phyloP scores from a whole-genome alignment of 2,797 vertebrate species.

The Diplodus sargus region DNA sequence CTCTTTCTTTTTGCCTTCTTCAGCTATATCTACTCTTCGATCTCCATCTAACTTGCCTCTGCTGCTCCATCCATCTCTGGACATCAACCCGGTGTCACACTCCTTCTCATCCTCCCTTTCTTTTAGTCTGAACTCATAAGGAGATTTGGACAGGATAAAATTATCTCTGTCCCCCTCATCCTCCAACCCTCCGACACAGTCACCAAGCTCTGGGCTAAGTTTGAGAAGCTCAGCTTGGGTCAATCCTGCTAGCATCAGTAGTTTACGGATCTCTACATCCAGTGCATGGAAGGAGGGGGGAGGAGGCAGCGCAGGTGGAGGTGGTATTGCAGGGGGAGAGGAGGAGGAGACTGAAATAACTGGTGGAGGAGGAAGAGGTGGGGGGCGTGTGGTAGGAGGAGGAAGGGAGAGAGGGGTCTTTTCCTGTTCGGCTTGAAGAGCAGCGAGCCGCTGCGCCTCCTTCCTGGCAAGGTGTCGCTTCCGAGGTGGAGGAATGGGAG shows the following conservation, averaged over 20 bases:
- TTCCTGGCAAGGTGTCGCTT: conserved; percentile 80
- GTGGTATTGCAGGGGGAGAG: conserved; percentile 79
- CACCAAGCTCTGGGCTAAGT: conserved; percentile 86
- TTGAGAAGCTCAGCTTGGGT: conserved; percentile 88
- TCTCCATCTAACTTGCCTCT: conserved; percentile 53
- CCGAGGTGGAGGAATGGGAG: conserved; percentile 70
- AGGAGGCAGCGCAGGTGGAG: conserved; percentile 71
- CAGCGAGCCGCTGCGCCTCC: conserved; percentile 76
- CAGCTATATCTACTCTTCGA: conserved; percentile 46
- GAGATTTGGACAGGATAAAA: conserved; percentile 41
- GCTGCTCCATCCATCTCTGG: conserved; percentile 59
- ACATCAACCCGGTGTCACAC: conserved; percentile 26
- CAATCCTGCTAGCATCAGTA: conserved; percentile 85
- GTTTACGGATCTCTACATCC: conserved; percentile 82
- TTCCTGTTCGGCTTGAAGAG: conserved; percentile 78
- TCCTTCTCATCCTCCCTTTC: conserved; percentile 55
- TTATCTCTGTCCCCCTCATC: conserved; percentile 69
- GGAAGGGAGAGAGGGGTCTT: conserved; percentile 82
- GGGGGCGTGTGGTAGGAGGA: conserved; percentile 78
- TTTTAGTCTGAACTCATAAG: conserved; percentile 51
- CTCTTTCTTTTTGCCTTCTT: conserved; percentile 63
- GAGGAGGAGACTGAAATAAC: conserved; percentile 65
- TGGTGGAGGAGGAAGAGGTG: conserved; percentile 75
- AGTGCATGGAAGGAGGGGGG: conserved; percentile 77
- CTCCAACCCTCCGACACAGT: conserved; percentile 79